phyloP scores from a whole-genome alignment of 2,797 vertebrate species.

The Spheniscus humboldti region DNA sequence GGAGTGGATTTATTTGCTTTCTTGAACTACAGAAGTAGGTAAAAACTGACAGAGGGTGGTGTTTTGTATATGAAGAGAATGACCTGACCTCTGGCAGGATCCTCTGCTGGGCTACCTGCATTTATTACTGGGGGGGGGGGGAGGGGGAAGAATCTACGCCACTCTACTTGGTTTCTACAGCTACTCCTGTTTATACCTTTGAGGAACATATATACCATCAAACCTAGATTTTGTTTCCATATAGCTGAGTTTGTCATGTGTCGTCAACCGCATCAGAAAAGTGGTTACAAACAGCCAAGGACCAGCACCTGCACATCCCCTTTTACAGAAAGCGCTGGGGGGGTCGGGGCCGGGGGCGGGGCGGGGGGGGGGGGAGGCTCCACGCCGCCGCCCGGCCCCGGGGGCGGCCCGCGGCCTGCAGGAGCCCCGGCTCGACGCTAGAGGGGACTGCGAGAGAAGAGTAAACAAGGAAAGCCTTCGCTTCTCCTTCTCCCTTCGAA shows the following conservation, averaged over 20 bases:
- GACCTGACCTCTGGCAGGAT: background rate
- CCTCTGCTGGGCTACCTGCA: background rate
- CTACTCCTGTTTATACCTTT: conserved; percentile 65
- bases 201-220: conserved; percentile 69
- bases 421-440: conserved; percentile 32
- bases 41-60: background rate
- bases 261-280: conserved; percentile 99
- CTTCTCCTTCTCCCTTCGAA: background rate
- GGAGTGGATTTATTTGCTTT: background rate
- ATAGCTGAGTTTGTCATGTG: conserved; percentile 95
- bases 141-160: background rate
- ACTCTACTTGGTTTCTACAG: background rate
- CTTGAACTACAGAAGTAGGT: background rate
- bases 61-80: background rate
- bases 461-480: background rate
- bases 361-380: background rate
- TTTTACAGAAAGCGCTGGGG: conserved; percentile 83
- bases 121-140: background rate
- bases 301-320: conserved; percentile 82
- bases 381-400: background rate
- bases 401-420: background rate
- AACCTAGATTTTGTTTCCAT: conserved; percentile 85
- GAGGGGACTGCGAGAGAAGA: conserved; percentile 51
- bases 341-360: background rate
- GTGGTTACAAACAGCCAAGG: conserved; percentile 97